Evolutionary conservation across 2,113 vertebrate species (phyloP).

Genomic region (Oreochromis aureus): DNA sequence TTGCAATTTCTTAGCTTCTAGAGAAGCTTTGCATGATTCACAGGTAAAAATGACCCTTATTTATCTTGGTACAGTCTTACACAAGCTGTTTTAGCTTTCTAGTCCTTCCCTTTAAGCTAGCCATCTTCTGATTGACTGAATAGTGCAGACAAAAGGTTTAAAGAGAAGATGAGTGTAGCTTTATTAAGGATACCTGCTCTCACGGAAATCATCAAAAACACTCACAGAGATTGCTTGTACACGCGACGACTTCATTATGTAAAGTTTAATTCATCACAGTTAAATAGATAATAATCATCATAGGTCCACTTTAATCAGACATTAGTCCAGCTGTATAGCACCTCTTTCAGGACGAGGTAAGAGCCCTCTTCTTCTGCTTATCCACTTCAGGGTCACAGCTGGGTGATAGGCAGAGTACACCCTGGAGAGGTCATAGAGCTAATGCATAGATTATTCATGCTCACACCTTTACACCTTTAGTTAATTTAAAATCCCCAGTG

Average conservation of each 20-base stretch:
- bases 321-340: not conserved
- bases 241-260: fast-evolving
- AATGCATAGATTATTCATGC: not conserved
- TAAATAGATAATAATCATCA: not conserved
- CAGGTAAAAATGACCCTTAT: not conserved
- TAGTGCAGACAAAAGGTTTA: not conserved
- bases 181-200: not conserved
- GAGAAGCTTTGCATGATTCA: not conserved
- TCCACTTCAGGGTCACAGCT: not conserved
- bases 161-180: not conserved
- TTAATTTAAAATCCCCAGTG: not conserved
- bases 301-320: not conserved
- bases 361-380: not conserved
- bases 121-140: not conserved
- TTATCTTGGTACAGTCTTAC: not conserved
- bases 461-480: not conserved
- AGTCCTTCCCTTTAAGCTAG: not conserved
- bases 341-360: not conserved
- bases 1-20: not conserved
- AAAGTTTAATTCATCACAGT: not conserved
- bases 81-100: not conserved
- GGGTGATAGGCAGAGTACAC: not conserved
- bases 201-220: not conserved
- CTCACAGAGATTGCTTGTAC: not conserved
- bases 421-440: not conserved